Conservation (phyloP, 2,797 vertebrate species). For the Vultur gryphus region DNA sequence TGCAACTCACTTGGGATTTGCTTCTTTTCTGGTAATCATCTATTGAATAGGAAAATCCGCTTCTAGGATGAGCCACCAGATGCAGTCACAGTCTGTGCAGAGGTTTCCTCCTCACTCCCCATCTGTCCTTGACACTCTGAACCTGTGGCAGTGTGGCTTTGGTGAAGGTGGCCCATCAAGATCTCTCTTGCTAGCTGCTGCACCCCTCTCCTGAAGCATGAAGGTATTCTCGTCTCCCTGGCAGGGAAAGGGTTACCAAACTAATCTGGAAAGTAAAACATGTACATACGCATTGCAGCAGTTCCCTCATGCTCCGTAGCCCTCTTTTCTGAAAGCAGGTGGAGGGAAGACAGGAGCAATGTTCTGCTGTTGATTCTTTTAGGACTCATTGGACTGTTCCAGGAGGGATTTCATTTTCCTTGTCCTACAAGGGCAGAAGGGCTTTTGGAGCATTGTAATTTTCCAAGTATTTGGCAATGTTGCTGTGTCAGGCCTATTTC, state of each 20-base stretch:
- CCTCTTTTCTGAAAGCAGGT: neutral
- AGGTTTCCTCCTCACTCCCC: neutral
- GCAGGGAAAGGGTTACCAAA: neutral
- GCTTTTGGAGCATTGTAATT: neutral
- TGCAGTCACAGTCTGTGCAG: neutral
- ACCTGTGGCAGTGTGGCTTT: neutral
- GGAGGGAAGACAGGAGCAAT: neutral
- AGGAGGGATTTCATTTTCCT: neutral
- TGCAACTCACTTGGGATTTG: neutral
- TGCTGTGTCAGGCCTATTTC: neutral
- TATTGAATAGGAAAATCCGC: neutral
- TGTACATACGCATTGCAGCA: neutral
- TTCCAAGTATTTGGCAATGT: neutral
- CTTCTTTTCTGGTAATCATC: neutral
- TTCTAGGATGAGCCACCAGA: neutral
- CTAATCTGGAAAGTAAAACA: neutral
- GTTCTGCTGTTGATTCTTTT: neutral
- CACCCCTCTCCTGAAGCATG: neutral
- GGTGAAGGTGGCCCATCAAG: neutral
- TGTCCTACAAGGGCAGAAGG: neutral
- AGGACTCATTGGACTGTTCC: neutral
- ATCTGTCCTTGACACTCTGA: neutral
- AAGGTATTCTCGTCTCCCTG: neutral
- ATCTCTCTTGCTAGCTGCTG: neutral
- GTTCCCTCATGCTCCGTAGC: neutral